A percentile compares a stretch with the other conserved stretches of the same genome.
Conservation (phyloP, 2,888 invertebrate species). For the Cephus sareptanus region DNA sequence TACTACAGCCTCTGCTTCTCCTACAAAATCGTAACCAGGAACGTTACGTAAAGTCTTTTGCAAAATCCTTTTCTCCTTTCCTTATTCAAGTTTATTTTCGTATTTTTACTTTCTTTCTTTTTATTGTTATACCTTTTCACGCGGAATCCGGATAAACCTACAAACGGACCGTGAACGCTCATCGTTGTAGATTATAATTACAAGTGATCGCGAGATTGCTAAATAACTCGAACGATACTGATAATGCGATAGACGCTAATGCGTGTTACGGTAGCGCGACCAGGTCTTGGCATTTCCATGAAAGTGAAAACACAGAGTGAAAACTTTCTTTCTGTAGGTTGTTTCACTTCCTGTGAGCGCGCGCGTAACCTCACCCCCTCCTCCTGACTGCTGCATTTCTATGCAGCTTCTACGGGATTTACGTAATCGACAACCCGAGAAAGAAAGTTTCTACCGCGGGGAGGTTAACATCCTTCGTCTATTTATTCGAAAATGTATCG, state of each 20-base stretch:
- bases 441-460: slow-evolving; percentile 62
- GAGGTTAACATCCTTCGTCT: slow-evolving; percentile 62
- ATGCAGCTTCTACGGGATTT: slow-evolving; percentile 58
- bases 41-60: too few species aligned
- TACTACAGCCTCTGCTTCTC: not conserved
- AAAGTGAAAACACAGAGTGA: slow-evolving; percentile 65
- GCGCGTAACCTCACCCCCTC: slow-evolving; percentile 60
- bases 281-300: slow-evolving; percentile 58
- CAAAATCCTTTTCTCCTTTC: too few species aligned
- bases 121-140: too few species aligned
- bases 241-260: slow-evolving; percentile 46
- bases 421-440: slow-evolving; percentile 60
- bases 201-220: not conserved
- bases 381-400: slow-evolving; percentile 53
- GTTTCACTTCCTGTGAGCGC: slow-evolving; percentile 66
- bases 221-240: slow-evolving; percentile 15
- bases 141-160: too few species aligned
- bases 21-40: not conserved
- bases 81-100: too few species aligned
- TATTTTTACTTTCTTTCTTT: too few species aligned
- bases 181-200: not conserved
- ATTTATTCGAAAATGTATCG: not conserved
- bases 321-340: slow-evolving; percentile 65
- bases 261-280: slow-evolving; percentile 40
- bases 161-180: too few species aligned